phyloP scores from a whole-genome alignment of 2,888 invertebrate genomes.

The Dromius quadrimaculatus region DNA sequence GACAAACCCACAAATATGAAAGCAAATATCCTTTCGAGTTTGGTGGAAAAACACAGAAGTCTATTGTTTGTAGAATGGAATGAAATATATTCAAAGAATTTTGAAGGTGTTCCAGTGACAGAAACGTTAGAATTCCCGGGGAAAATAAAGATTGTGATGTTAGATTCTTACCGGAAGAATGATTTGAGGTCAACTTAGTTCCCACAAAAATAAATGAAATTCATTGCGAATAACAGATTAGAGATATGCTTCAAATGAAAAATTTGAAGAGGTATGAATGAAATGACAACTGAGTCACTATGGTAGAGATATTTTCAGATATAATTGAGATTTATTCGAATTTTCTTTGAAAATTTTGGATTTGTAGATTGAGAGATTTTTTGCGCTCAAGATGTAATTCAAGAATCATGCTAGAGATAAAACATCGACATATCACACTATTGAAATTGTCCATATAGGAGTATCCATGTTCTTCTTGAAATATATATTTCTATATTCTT shows the following conservation, averaged over 20 bases:
- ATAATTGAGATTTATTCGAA: slow-evolving; percentile 1
- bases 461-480: no score
- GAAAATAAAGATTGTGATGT: slow-evolving; percentile 18
- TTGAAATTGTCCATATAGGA: no score
- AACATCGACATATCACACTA: no score
- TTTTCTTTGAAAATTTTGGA: background rate
- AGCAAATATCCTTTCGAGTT: slow-evolving; percentile 20
- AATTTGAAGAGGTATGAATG: background rate
- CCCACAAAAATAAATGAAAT: slow-evolving; percentile 11
- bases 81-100: slow-evolving; percentile 8
- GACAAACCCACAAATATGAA: slow-evolving; percentile 12
- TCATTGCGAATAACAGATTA: slow-evolving; percentile 21
- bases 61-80: slow-evolving; percentile 4
- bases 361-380: no score
- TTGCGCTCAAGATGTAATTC: no score
- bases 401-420: no score
- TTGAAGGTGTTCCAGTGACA: slow-evolving; percentile 4
- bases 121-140: slow-evolving; percentile 17
- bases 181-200: slow-evolving; percentile 4
- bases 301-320: slow-evolving; percentile 20
- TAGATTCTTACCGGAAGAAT: slow-evolving; percentile 4
- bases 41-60: slow-evolving; percentile 4
- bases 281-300: slow-evolving; percentile 4
- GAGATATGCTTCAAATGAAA: background rate
- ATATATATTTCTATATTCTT: no score